Conservation (phyloP, 2,797 vertebrate species). For the Rhinella marina region DNA sequence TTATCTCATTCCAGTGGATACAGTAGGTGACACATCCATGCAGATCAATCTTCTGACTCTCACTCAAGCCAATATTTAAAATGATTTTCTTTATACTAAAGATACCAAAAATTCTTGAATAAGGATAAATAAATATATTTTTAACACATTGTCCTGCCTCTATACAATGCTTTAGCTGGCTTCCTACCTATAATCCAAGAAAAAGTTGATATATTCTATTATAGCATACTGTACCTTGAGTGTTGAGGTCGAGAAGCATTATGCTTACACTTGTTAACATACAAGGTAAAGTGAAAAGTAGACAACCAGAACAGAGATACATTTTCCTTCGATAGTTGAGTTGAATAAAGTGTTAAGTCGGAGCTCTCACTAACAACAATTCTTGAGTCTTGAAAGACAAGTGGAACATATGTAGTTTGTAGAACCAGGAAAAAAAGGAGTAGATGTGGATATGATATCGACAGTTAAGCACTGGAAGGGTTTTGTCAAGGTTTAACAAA, state of each 20-base stretch:
- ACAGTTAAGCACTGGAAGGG: not conserved
- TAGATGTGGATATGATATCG: not conserved
- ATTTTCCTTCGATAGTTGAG: not conserved
- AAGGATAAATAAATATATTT: too few species aligned
- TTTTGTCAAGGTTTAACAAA: constrained; percentile 8
- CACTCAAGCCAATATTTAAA: not conserved
- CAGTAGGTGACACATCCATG: not conserved
- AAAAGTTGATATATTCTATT: not conserved
- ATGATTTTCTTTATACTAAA: not conserved
- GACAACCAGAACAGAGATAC: not conserved
- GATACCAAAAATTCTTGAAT: not conserved
- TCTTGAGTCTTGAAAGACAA: not conserved
- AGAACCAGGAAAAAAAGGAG: not conserved
- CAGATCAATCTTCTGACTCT: not conserved
- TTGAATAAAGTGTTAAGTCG: not conserved
- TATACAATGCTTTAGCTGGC: not conserved
- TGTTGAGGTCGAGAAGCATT: not conserved
- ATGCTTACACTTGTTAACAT: not conserved
- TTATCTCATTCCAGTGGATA: not conserved
- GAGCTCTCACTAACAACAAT: not conserved
- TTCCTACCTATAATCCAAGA: not conserved
- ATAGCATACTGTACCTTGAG: not conserved
- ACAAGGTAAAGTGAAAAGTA: not conserved
- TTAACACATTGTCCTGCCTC: not conserved
- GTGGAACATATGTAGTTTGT: not conserved